Conservation (phyloP, 2,797 vertebrate species). For the Yasuhikotakia modesta region DNA sequence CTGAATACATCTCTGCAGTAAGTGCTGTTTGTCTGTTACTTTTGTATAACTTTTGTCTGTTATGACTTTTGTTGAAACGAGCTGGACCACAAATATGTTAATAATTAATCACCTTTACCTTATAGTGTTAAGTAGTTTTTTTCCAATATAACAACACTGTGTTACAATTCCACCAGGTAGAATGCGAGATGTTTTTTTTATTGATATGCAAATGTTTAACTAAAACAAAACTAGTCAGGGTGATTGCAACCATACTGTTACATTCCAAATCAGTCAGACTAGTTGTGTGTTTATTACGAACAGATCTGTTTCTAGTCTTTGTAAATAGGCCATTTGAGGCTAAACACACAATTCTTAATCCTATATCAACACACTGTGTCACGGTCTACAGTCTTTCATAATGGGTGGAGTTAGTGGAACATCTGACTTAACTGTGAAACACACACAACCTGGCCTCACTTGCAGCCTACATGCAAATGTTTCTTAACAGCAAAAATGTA, state of each 20-base stretch:
- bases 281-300: neutral
- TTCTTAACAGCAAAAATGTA: neutral
- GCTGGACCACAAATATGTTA: neutral
- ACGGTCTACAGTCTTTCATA: neutral
- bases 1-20: conserved; percentile 31
- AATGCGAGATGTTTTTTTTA: neutral
- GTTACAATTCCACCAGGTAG: neutral
- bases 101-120: neutral
- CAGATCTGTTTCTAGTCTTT: neutral
- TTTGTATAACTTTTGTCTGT: neutral
- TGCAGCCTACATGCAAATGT: neutral
- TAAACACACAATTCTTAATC: conserved; percentile 1
- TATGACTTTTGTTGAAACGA: neutral
- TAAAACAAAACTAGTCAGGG: neutral
- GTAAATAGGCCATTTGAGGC: neutral
- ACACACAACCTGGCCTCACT: conserved; percentile 9
- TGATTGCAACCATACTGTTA: neutral
- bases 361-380: neutral
- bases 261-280: neutral
- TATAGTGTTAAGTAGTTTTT: neutral
- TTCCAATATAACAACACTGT: neutral
- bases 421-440: neutral
- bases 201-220: conserved; percentile 5
- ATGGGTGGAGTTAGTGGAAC: conserved; percentile 25
- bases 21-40: conserved; percentile 37